phyloP scores from a whole-genome alignment of 2,888 invertebrate genomes.

The Eilema caniola region DNA sequence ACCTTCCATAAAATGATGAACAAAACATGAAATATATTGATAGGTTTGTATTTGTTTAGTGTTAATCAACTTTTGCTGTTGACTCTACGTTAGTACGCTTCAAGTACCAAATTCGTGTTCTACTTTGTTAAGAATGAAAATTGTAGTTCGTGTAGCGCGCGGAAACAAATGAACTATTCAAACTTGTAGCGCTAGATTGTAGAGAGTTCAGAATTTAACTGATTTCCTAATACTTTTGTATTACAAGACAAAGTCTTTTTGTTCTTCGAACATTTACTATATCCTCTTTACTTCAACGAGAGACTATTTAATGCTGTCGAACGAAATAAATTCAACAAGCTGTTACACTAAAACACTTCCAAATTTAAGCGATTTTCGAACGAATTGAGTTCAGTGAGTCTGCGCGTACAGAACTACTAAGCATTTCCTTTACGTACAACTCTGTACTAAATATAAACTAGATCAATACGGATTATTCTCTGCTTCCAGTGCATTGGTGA shows the following conservation, averaged over 20 bases:
- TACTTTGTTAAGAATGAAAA: background rate
- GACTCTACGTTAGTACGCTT: background rate
- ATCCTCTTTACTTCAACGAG: conserved; percentile 28
- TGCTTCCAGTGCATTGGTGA: conserved; percentile 60
- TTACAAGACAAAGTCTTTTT: background rate
- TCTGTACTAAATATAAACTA: conserved; percentile 75
- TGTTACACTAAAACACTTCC: conserved; percentile 46
- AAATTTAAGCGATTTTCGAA: conserved; percentile 40
- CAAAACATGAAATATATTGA: too few species aligned
- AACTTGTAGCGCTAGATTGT: background rate
- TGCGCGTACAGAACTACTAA: conserved; percentile 33
- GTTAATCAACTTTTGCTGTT: too few species aligned
- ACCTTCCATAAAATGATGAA: too few species aligned
- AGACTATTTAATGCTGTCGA: conserved; percentile 25
- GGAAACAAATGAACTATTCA: background rate
- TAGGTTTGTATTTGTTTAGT: too few species aligned
- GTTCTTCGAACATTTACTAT: background rate
- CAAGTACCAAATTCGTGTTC: background rate
- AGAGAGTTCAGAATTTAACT: background rate
- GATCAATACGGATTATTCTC: conserved; percentile 78
- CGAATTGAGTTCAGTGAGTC: conserved; percentile 38
- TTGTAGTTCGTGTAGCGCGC: background rate
- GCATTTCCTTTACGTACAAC: conserved; percentile 41
- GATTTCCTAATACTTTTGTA: background rate
- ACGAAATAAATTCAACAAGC: conserved; percentile 45